Evolutionary conservation across 2,113 vertebrate species (phyloP).

Genomic region (Columba livia): DNA sequence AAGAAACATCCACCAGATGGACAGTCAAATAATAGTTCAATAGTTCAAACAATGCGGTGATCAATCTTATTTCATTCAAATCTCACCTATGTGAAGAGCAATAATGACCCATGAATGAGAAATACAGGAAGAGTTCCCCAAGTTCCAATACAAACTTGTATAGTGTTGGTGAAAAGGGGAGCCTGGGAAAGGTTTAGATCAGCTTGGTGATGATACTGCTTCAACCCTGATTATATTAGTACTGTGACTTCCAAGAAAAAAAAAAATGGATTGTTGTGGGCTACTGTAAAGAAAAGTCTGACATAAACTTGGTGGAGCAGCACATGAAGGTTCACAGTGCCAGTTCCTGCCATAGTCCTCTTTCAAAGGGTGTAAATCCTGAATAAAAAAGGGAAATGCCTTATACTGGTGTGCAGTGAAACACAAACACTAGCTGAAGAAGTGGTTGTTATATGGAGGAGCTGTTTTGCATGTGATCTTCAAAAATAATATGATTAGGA

Average conservation of each 20-base stretch:
- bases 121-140: fast-evolving
- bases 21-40: background rate
- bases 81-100: background rate
- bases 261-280: background rate
- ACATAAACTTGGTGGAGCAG: background rate
- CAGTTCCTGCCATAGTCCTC: background rate
- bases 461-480: background rate
- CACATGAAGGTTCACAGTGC: background rate
- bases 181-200: background rate
- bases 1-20: background rate
- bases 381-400: background rate
- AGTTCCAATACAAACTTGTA: background rate
- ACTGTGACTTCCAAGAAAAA: background rate
- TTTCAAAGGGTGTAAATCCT: background rate
- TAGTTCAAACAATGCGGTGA: background rate
- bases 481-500: background rate
- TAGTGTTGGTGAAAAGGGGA: background rate
- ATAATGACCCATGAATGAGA: background rate
- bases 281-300: background rate
- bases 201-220: background rate
- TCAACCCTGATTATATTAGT: background rate
- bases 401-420: background rate
- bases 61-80: background rate
- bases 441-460: background rate
- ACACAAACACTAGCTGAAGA: background rate